Base-by-base conservation (phyloP, 2,113 vertebrate genomes). In the Sceloporus tristichus region DNA sequence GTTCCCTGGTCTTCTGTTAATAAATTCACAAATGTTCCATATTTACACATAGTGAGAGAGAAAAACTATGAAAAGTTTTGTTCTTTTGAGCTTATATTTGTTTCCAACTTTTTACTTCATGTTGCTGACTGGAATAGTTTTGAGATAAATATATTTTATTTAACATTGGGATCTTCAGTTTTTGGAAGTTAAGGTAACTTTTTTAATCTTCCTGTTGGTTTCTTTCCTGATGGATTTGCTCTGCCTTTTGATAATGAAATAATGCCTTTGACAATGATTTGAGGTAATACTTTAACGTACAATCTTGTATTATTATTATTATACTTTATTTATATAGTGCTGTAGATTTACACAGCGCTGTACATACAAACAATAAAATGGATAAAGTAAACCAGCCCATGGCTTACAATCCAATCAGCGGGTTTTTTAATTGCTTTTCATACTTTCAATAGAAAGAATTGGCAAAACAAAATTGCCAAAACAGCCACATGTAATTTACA, bases 121-220 rank as follows among this genome's bases (percentile, higher is more conserved):
- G 34, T 62, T 81, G 29, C 7, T 59, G 11, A n/a, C 3, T 70
- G 38, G 65, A 48, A 66, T 48, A 48, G 70, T 42, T 82, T 18
- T 82, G 23, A 4, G 38, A 29, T 11, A 62, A 65, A 25, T 23
- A 25, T 14, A 16, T 71, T 29, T 71, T 71, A 71, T 85, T 86
- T 85, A 92, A 87, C 90, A 93, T 89, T 90, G 53, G 92, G 54
- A 85, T 91, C 79, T 71, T 71, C 9, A 71, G 68, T 84, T 87
- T 91, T 48, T 80, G n/a, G n/a, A 85, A 82, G 19, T 73, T 19
- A 84, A 74, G 71, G 68, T 65, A 81, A 29, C 18, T 6, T 21
- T 75, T 56, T 9, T 88, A 5, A 88, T 90, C 73, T 91, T 54
- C 90, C 9, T 29, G 48, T 56, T 14, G 86, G n/a, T 29, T 48